Evolutionary conservation across 2,113 vertebrate genomes (phyloP), one percentile per base, ranked within the genome.

Genomic region (Toxotes jaculatrix): DNA sequence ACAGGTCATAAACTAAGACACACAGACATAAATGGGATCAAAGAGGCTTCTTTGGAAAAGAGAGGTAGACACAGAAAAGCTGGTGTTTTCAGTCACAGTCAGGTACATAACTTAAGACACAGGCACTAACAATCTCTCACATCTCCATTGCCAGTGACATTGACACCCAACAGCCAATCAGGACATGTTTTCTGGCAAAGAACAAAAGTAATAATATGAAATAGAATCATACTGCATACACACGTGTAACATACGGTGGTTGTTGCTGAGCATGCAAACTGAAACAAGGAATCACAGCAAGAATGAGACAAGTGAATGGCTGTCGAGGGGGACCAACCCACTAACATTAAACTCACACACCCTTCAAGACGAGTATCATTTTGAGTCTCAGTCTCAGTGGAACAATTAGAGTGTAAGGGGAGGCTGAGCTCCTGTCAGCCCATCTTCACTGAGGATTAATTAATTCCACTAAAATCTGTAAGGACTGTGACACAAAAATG

Each of bases 381-480:
- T 72, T 81, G 77, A 87, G 77, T 80, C 73, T 84, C 61, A 75
- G 87, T 91, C 93, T 92, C 93, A 42, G 77, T 73, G 87, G 92
- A 89, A 91, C 90, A 93, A 93, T 92, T 92, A 94, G 79, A 70
- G 86, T 69, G 72, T 87, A 84, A 88, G 74, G 63, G 73, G 83
- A 90, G 81, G 80, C 85, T 88, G 88, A 86, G 87, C 81, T 89
- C 45, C 88, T 90, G 93, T 91, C 91, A 89, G 74, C 80, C 70
- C 64, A 63, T 84, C 85, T 89, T 85, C 77, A 87, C 77, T 67
- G 64, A 89, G 80, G 82, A 89, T 89, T 92, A 84, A 92, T 92
- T 92, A 91, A 89, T 87, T 86, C 86, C 40, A 32, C 64, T 79
- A 31, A 32, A 74, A 79, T 67, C 86, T 87, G 31, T 59, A 66